Evolutionary conservation across 2,888 invertebrate genomes (phyloP), one percentile per base, ranked within the genome.

Genomic region (Aphrophora alni): DNA sequence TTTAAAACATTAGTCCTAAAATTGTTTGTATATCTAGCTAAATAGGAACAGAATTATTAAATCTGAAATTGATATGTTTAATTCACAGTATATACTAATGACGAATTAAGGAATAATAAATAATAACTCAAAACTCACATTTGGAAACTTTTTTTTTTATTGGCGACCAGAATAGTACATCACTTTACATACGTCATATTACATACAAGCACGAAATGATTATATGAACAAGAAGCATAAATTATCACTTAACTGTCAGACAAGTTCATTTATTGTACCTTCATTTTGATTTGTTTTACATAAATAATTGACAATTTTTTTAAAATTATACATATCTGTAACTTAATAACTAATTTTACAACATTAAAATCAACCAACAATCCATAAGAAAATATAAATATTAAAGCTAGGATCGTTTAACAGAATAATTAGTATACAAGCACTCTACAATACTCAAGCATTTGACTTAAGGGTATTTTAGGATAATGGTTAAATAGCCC

Each of bases 121-220:
- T n/a, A n/a, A n/a, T n/a, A n/a, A n/a, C n/a, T n/a, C n/a, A n/a
- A n/a, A n/a, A n/a, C n/a, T n/a, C n/a, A n/a, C n/a, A n/a, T n/a
- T n/a, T n/a, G n/a, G n/a, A n/a, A n/a, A n/a, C n/a, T n/a, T n/a
- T n/a, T n/a, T n/a, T n/a, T n/a, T n/a, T 75, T 75, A 75, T 44
- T 44, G 75, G 27, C 25, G 44, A 75, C 27, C 44, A 75, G 51
- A 75, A 75, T n/a, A 51, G 38, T 44, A 25, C 33, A 44, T 21
- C 5, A 59, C 59, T 59, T 59, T 59, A 59, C 59, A 59, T 59
- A 59, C n/a, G n/a, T n/a, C 21, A 59, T 59, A 59, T 59, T 59
- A 59, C 59, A 59, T 59, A 59, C 21, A 59, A 21, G 59, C 59
- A n/a, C 59, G 21, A 59, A 59, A 59, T 21, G 21, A 21, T 59